Percentiles rank a stretch among this genome's conserved stretches.
These are phyloP conservation scores for Dinocampus coccinellae DNA, from an alignment of 2,888 invertebrate genomes.

Conservation along the genomic window DNA sequence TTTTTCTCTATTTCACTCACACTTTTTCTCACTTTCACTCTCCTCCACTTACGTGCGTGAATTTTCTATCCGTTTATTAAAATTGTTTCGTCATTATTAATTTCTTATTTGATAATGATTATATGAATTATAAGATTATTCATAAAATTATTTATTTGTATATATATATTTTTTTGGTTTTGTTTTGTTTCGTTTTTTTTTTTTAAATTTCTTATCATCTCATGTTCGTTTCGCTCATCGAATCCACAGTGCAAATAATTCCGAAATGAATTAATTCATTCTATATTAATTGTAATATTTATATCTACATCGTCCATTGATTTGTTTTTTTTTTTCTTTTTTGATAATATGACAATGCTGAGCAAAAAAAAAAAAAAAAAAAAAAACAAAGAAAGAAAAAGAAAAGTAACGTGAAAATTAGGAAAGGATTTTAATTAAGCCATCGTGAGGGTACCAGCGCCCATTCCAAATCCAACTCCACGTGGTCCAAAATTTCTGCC, in stretches of 20 bases:
- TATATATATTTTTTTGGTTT: neutral
- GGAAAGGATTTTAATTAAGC: conserved; percentile 73
- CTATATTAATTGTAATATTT: too few relatives aligned
- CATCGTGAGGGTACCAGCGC: conserved; percentile 91
- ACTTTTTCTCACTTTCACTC: neutral
- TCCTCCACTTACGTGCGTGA: neutral
- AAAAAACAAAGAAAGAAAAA: neutral
- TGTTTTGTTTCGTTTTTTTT: neutral
- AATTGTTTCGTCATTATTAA: conserved; percentile 7
- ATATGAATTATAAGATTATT: conserved; percentile 4
- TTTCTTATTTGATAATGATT: conserved; percentile 22
- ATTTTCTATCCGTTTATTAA: neutral
- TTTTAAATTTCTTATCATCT: neutral
- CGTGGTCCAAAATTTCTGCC: conserved; percentile 89
- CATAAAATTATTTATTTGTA: conserved; percentile 11
- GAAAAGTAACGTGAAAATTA: neutral
- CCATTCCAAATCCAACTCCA: conserved; percentile 91
- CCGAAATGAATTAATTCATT: neutral
- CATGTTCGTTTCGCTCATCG: conserved; percentile 22
- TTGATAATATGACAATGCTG: neutral
- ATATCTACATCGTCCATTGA: conserved; percentile 2
- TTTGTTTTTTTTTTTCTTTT: neutral
- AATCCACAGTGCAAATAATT: conserved; percentile 16
- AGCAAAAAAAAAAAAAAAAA: neutral
- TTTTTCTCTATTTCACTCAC: neutral